Evolutionary conservation across 2,888 invertebrate genomes (phyloP), one percentile per base, ranked within the genome.

Genomic region (Masnerella sp.): DNA sequence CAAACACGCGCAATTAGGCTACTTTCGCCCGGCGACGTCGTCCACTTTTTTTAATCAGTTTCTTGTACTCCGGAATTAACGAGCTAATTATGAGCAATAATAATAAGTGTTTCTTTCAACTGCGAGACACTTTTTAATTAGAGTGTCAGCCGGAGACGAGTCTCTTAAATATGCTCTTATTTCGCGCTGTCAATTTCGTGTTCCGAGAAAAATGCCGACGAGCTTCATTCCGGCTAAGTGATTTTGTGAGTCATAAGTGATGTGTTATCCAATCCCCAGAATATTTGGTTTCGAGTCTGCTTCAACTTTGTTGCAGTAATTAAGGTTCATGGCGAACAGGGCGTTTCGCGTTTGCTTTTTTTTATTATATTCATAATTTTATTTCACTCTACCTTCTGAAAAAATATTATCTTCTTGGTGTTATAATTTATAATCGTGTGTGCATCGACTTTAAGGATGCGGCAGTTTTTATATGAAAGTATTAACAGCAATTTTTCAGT

Each of bases 91-190:
- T 38, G 14, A 38, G 20, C 22, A 45, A 61, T 52, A 49, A 65
- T 40, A 45, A 68, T 32, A 56, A 64, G 34, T 20, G 28, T 42
- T 38, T 20, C 18, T 43, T 40, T 42, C 20, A 22, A 40, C 42
- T 25, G 32, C 28, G 20, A 51, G 47, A 42, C 5, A n/a, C 22
- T 56, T 67, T 67, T 56, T 49, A 67, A 56, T 67, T 58, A 67
- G 17, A 58, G 12, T 58, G 49, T 47, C 56, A 17, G 22, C 9
- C 38, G 47, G 40, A 30, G 17, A 47, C n/a, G 54, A 17, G 32
- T 22, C 38, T 14, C 28, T 47, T 56, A 25, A 49, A 25, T 11
- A 17, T 36, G 43, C 40, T 42, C 36, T 42, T 34, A 43, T 51
- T 43, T 52, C 9, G 15, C 36, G 12, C 34, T 28, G 52, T 52